phyloP scores from a whole-genome alignment of 2,113 vertebrate species.

The Xiphophorus couchianus region DNA sequence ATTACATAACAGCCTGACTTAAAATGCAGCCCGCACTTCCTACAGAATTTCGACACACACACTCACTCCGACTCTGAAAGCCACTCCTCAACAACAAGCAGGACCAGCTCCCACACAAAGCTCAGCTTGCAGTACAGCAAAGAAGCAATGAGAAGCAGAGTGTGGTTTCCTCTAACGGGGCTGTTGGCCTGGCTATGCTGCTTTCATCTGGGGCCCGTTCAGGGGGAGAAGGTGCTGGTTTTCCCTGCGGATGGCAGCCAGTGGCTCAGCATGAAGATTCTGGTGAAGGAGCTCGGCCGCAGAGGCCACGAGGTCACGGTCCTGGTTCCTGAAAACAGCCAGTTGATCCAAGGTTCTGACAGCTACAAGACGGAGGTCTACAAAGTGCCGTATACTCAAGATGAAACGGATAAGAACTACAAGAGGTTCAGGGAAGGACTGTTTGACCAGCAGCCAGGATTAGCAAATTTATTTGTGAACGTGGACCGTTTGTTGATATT shows the following conservation, averaged over 20 bases:
- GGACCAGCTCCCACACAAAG: slow-evolving; percentile 4
- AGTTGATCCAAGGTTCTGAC: slow-evolving; percentile 52
- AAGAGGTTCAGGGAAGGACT: not conserved
- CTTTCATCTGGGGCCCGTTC: slow-evolving; percentile 41
- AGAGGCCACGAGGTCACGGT: slow-evolving; percentile 83
- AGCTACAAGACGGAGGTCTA: slow-evolving; percentile 70
- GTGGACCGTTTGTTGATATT: slow-evolving; percentile 55
- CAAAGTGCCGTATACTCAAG: slow-evolving; percentile 64
- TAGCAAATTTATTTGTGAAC: slow-evolving; percentile 36
- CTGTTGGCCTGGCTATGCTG: slow-evolving; percentile 64
- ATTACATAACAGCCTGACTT: slow-evolving; percentile 38
- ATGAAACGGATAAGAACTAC: slow-evolving; percentile 46
- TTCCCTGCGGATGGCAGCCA: slow-evolving; percentile 87
- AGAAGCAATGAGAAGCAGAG: slow-evolving; percentile 50
- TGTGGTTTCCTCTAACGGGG: slow-evolving; percentile 51
- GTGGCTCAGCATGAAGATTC: slow-evolving; percentile 86
- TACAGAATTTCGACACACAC: slow-evolving; percentile 26
- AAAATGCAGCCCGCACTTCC: slow-evolving; percentile 43
- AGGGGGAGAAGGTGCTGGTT: slow-evolving; percentile 81
- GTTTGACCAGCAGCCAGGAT: slow-evolving; percentile 23
- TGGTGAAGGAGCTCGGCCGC: slow-evolving; percentile 79
- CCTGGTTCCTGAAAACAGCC: slow-evolving; percentile 79
- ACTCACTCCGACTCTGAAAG: slow-evolving; percentile 2
- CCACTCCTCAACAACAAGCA: slow-evolving; percentile 14
- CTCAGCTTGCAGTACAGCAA: slow-evolving; percentile 12